Percentiles rank a stretch among this genome's conserved stretches.
These are phyloP conservation scores for Drosophila bocqueti DNA, from an alignment of 1,140 invertebrate genomes.

Conservation along the genomic window DNA sequence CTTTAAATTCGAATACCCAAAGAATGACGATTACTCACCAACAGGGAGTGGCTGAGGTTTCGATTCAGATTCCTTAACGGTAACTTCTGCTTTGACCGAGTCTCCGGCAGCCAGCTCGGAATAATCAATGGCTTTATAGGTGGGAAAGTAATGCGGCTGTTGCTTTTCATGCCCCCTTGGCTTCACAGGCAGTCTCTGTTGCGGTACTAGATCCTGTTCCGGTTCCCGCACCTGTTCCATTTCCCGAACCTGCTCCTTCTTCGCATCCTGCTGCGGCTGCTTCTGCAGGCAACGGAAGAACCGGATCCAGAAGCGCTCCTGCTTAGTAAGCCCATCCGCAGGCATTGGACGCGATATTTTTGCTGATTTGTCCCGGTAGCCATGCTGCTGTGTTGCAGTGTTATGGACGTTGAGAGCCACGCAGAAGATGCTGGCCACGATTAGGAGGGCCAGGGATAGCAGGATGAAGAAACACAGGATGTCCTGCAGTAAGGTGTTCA, in stretches of 20 bases:
- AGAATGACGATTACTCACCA: neutral
- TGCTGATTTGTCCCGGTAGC: neutral
- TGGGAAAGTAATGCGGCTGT: neutral
- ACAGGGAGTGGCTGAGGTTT: too few species aligned
- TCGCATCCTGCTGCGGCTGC: neutral
- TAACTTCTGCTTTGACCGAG: neutral
- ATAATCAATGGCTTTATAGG: neutral
- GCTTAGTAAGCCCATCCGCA: neutral
- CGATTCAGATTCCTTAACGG: neutral
- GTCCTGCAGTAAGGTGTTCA: conserved; percentile 38
- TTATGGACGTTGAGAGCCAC: conserved; percentile 15
- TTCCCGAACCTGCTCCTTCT: neutral
- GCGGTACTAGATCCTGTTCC: too few species aligned
- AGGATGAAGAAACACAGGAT: conserved; percentile 49
- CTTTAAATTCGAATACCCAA: neutral
- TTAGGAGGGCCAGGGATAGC: conserved; percentile 31
- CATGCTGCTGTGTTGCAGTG: neutral
- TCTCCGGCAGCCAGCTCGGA: conserved; percentile 1
- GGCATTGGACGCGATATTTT: neutral
- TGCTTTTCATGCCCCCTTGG: neutral
- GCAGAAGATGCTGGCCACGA: conserved; percentile 32
- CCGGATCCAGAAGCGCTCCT: conserved; percentile 9
- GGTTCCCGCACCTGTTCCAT: neutral
- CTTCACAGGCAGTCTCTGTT: neutral
- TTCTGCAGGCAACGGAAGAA: neutral